Conservation (phyloP, 2,888 invertebrate species). For the Ommatoiulus sabulosus region DNA sequence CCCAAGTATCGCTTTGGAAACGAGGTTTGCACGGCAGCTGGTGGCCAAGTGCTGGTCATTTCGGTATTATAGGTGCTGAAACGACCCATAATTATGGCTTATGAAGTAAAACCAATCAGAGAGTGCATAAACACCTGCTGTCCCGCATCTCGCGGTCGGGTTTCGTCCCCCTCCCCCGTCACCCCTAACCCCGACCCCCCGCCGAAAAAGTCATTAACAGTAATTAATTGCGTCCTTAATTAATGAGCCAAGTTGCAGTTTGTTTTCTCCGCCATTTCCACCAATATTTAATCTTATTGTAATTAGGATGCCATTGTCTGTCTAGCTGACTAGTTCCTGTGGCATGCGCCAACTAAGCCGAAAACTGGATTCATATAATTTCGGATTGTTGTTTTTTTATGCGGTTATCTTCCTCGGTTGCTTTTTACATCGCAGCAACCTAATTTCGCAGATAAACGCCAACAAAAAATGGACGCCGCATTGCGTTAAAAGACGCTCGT, state of each 20-base stretch:
- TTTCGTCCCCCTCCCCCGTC: not conserved
- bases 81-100: not conserved
- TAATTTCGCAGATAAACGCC: no score
- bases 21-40: not conserved
- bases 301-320: slow-evolving; percentile 27
- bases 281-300: slow-evolving; percentile 21
- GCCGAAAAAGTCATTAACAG: not conserved
- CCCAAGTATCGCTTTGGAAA: not conserved
- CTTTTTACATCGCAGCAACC: no score
- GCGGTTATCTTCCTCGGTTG: no score
- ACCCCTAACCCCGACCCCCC: not conserved
- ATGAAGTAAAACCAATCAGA: not conserved
- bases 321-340: not conserved
- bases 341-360: not conserved
- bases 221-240: slow-evolving; percentile 9
- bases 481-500: no score
- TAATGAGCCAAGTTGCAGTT: slow-evolving; percentile 2
- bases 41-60: not conserved
- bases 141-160: not conserved
- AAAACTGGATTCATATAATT: not conserved
- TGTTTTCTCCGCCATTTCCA: slow-evolving; percentile 14
- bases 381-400: not conserved
- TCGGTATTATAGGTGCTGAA: not conserved
- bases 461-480: no score
- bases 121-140: not conserved